Conservation (phyloP, 2,888 invertebrate genomes). For the Lordiphosa fenestrarum region DNA sequence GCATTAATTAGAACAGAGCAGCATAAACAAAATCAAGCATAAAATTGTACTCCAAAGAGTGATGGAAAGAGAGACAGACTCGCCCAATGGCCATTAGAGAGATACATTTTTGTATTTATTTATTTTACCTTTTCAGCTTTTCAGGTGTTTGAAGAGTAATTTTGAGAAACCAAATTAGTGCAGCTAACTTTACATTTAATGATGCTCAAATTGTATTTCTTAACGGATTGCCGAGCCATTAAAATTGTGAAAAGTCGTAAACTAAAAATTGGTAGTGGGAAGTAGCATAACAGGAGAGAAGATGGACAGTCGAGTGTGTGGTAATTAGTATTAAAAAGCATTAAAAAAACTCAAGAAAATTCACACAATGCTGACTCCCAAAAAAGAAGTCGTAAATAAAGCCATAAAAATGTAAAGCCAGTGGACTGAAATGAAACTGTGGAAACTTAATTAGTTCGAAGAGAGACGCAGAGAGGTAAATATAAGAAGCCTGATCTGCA, state of each 20-base stretch:
- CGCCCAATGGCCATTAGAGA: conserved; percentile 16
- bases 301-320: conserved; percentile 53
- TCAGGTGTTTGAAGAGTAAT: conserved; percentile 60
- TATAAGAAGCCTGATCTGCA: conserved; percentile 21
- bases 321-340: conserved; percentile 71
- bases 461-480: conserved; percentile 24
- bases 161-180: conserved; percentile 62
- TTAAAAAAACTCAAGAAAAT: conserved; percentile 58
- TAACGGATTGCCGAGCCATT: conserved; percentile 49
- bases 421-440: conserved; percentile 50
- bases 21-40: conserved; percentile 43
- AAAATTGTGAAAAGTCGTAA: conserved; percentile 63
- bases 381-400: conserved; percentile 62
- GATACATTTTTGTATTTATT: conserved; percentile 11
- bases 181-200: conserved; percentile 57
- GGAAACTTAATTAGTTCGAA: conserved; percentile 68
- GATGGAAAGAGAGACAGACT: background rate
- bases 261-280: conserved; percentile 62
- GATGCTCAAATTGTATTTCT: conserved; percentile 57
- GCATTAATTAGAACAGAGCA: conserved; percentile 30
- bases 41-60: conserved; percentile 41
- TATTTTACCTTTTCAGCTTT: conserved; percentile 2
- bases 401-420: conserved; percentile 65
- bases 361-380: conserved; percentile 51
- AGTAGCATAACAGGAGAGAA: conserved; percentile 20